phyloP scores from a whole-genome alignment of 2,888 invertebrate genomes.

The Macropis europaea region DNA sequence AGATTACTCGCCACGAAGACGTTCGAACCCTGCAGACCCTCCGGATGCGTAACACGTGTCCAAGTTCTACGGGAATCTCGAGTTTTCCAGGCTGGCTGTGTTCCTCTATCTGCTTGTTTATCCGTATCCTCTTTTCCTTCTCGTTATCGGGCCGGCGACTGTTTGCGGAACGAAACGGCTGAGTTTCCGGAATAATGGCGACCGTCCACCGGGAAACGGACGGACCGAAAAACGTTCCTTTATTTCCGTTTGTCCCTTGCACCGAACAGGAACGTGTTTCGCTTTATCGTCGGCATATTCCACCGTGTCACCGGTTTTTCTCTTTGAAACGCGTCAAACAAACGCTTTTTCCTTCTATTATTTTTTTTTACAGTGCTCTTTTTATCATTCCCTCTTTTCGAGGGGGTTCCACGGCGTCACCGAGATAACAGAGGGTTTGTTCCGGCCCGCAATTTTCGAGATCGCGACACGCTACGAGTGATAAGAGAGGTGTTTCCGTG shows the following conservation, averaged over 20 bases:
- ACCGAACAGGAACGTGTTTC: not conserved
- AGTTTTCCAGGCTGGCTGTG: not conserved
- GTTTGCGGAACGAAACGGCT: slow-evolving; percentile 25
- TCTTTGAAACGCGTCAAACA: not conserved
- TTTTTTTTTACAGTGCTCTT: not conserved
- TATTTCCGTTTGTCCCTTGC: not conserved
- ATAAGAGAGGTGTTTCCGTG: no score
- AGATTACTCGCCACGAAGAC: slow-evolving; percentile 15
- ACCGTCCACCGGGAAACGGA: not conserved
- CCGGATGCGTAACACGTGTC: slow-evolving; percentile 41
- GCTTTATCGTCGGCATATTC: slow-evolving; percentile 2
- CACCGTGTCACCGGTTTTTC: not conserved
- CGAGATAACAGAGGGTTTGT: not conserved
- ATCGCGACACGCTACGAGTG: no score
- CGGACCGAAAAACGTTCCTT: not conserved
- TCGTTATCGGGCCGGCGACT: slow-evolving; percentile 23
- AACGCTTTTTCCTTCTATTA: not conserved
- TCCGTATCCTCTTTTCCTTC: not conserved
- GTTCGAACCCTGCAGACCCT: not conserved
- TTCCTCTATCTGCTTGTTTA: slow-evolving; percentile 30
- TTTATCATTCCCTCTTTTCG: not conserved
- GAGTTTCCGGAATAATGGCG: slow-evolving; percentile 20
- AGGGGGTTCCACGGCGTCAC: no score
- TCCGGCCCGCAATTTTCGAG: no score
- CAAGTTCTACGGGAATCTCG: slow-evolving; percentile 30